Base-by-base conservation (phyloP, 2,888 invertebrate species). In the Mechanitis messenoides region DNA sequence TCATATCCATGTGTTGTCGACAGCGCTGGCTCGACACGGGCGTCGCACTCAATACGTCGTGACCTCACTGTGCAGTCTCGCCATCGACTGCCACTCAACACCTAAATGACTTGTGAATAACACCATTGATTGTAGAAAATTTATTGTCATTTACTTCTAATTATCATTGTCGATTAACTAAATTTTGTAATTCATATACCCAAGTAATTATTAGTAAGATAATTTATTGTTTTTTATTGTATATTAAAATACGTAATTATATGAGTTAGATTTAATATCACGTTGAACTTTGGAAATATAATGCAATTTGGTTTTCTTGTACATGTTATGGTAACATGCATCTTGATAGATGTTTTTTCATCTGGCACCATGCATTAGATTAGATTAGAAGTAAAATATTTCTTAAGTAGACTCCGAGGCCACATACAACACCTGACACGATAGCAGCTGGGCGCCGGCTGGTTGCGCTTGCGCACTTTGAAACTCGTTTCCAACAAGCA, bases 371-470 rank as follows among this genome's bases (percentile, higher is more conserved):
- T 65, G 69, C 68, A 11, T 42, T 42, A 42, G 42, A 65, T 68
- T 69, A 68, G 66, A 60, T 67, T 61, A 54, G 60, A 57, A 58
- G 57, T 65, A 64, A 67, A 50, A 28, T 31, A 31, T 11, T 68
- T 67, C 67, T 62, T 78, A 78, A 76, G 77, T 77, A 71, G 76
- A 72, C 74, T 75, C 77, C 53, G 66, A 83, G 83, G 83, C 81
- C 83, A 78, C 84, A 11, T 42, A 74, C 77, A 84, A 83, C 88
- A 88, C 86, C 87, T 87, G 88, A 88, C 85, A 78, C 75, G 76
- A 80, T 75, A 80, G 73, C 87, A 87, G 87, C 85, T 87, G 87
- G 80, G 85, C 75, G 83, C 83, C 86, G 85, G 84, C 80, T 79
- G 81, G 74, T 77, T 80, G 80, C 80, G 81, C 78, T 76, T 81